phyloP scores from a whole-genome alignment of 64 coral and sea anemone genomes.

The Orbicella faveolata region DNA sequence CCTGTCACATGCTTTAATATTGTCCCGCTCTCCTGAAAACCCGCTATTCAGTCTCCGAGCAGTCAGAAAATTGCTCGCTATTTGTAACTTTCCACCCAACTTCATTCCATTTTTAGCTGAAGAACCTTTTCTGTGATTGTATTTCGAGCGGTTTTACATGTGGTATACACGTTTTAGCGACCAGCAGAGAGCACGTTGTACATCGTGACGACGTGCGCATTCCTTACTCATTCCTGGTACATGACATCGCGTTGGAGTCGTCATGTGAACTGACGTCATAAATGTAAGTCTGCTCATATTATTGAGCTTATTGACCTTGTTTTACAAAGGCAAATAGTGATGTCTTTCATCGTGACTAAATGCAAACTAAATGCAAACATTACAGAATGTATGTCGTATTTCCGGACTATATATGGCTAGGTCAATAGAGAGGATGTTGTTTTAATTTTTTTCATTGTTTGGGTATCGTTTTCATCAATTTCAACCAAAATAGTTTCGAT shows the following conservation, averaged over 20 bases:
- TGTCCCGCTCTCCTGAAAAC: too few species aligned
- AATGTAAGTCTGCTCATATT: neutral
- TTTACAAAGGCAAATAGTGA: neutral
- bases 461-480: neutral
- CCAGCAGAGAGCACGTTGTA: neutral
- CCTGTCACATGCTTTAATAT: too few species aligned
- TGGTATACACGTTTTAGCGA: too few species aligned
- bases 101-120: too few species aligned
- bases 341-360: neutral
- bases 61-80: too few species aligned
- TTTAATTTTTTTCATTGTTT: neutral
- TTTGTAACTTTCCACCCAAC: too few species aligned
- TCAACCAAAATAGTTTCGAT: neutral
- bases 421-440: neutral
- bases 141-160: too few species aligned
- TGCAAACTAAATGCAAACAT: neutral
- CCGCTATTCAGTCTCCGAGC: too few species aligned
- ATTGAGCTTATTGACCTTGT: neutral
- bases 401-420: neutral
- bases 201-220: neutral
- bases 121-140: too few species aligned
- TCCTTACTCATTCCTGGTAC: neutral
- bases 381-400: neutral
- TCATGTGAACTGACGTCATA: neutral
- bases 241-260: neutral